Conservation (phyloP, 2,888 invertebrate species). For the Oegoconia quadripuncta region DNA sequence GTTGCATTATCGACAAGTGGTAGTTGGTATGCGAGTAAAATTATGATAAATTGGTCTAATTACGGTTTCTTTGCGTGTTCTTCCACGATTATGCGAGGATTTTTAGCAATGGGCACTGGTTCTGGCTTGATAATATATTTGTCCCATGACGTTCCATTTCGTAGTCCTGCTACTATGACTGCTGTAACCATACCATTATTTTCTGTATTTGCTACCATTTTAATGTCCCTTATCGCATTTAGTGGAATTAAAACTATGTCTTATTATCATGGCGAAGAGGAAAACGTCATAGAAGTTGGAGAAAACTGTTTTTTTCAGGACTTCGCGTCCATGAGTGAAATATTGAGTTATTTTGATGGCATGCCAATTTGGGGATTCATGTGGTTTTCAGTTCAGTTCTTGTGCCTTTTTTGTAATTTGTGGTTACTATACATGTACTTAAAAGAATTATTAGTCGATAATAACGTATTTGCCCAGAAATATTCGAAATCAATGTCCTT, state of each 20-base stretch:
- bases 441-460: slow-evolving; percentile 33
- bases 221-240: slow-evolving; percentile 47
- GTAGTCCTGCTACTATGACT: slow-evolving; percentile 65
- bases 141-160: slow-evolving; percentile 51
- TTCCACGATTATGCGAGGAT: slow-evolving; percentile 38
- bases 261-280: slow-evolving; percentile 62
- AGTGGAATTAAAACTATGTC: slow-evolving; percentile 62
- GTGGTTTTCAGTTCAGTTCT: slow-evolving; percentile 53
- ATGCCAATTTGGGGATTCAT: slow-evolving; percentile 49
- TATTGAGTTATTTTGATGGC: slow-evolving; percentile 54
- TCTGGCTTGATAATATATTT: slow-evolving; percentile 52
- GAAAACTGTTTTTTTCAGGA: slow-evolving; percentile 39
- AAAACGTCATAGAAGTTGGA: slow-evolving; percentile 53
- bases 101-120: slow-evolving; percentile 51
- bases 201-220: slow-evolving; percentile 38
- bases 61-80: slow-evolving; percentile 30
- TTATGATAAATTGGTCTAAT: slow-evolving; percentile 31
- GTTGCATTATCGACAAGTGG: slow-evolving; percentile 54
- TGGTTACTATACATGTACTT: slow-evolving; percentile 53
- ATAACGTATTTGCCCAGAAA: slow-evolving; percentile 23
- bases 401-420: slow-evolving; percentile 47
- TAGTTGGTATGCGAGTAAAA: slow-evolving; percentile 52
- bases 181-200: slow-evolving; percentile 47
- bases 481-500: slow-evolving; percentile 36
- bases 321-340: slow-evolving; percentile 56